phyloP scores from a whole-genome alignment of 2,797 vertebrate species.

The Notamacropus eugenii region DNA sequence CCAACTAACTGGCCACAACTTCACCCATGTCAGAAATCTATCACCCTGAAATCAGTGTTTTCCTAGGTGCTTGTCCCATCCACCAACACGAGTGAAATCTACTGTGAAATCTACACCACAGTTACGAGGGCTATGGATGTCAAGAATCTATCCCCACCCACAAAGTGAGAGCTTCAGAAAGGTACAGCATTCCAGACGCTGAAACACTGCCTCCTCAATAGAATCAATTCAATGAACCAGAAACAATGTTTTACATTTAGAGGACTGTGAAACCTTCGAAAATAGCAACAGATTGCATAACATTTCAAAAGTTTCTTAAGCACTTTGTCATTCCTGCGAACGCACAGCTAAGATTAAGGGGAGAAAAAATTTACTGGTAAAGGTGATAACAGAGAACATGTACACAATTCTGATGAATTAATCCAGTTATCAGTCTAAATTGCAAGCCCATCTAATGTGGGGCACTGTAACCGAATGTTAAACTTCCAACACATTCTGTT shows the following conservation, averaged over 20 bases:
- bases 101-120: constrained; percentile 1
- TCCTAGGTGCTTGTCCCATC: constrained; percentile 18
- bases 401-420: neutral
- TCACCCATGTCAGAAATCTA: neutral
- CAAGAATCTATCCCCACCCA: constrained; percentile 48
- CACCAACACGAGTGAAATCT: neutral
- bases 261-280: constrained; percentile 79
- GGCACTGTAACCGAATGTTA: constrained; percentile 14
- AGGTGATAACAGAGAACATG: neutral
- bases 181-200: constrained; percentile 64
- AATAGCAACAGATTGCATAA: constrained; percentile 71
- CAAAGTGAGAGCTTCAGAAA: constrained; percentile 56
- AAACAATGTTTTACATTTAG: constrained; percentile 76
- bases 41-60: constrained; percentile 5
- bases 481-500: constrained; percentile 38
- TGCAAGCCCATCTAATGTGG: neutral
- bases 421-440: neutral
- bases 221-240: constrained; percentile 77
- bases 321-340: constrained; percentile 51
- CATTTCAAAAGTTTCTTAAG: constrained; percentile 73
- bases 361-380: constrained; percentile 43
- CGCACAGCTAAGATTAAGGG: constrained; percentile 55
- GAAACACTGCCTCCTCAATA: constrained; percentile 76
- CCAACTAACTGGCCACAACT: neutral
- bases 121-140: constrained; percentile 24